Percentiles rank a stretch among this genome's conserved stretches.
Conservation (phyloP, 2,113 vertebrate genomes). For the Rhizomys pruinosus region DNA sequence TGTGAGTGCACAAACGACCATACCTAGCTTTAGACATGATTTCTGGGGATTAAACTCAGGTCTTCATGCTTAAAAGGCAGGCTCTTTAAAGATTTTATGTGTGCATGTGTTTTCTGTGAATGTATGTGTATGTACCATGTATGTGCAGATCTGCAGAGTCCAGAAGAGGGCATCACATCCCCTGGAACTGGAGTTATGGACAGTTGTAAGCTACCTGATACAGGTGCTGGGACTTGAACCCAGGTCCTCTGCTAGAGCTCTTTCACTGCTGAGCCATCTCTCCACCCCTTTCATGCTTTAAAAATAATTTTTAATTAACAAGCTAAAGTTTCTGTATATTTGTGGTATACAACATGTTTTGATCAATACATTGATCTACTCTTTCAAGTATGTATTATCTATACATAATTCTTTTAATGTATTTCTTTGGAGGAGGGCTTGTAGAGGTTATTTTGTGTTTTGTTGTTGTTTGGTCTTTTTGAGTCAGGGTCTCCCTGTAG, state of each 20-base stretch:
- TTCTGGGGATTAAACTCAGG: too few species aligned
- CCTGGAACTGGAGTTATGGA: neutral
- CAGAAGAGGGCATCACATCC: too few species aligned
- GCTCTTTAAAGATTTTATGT: too few species aligned
- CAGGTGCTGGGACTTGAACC: neutral
- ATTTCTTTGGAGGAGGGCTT: neutral
- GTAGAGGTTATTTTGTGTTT: too few species aligned
- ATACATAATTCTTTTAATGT: neutral
- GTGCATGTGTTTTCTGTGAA: too few species aligned
- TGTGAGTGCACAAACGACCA: too few species aligned
- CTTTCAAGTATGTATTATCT: neutral
- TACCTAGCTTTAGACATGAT: too few species aligned
- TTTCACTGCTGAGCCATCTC: neutral
- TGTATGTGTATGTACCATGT: too few species aligned
- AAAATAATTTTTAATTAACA: neutral
- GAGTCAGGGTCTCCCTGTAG: too few species aligned
- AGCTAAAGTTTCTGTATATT: neutral
- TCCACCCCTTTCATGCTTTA: neutral
- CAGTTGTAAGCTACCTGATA: neutral
- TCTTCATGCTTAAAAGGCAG: too few species aligned
- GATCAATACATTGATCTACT: neutral
- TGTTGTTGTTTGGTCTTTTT: too few species aligned
- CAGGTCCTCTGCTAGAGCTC: neutral
- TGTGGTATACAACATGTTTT: neutral
- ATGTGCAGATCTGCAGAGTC: neutral